Conservation (phyloP, 2,113 vertebrate species). For the Hydrochoerus hydrochaeris region DNA sequence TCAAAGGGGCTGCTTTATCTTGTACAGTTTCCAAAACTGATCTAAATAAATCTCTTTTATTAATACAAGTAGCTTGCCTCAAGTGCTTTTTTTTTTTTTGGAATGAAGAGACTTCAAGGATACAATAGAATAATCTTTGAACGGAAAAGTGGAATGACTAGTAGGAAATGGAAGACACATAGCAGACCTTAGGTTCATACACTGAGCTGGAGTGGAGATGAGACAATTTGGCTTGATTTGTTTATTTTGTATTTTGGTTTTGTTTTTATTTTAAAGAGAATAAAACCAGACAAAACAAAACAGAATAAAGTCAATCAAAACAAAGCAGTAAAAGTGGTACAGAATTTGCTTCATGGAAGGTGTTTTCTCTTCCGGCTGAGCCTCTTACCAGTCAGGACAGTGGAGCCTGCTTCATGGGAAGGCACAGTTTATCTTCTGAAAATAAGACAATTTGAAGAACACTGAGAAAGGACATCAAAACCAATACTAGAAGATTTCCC, state of each 20-base stretch:
- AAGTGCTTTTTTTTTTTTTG: neutral
- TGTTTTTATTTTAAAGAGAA: no score
- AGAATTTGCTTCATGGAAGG: no score
- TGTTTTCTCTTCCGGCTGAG: no score
- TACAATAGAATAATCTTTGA: neutral
- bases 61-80: neutral
- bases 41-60: neutral
- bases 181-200: fast-evolving
- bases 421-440: no score
- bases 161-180: neutral
- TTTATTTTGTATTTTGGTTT: no score
- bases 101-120: neutral
- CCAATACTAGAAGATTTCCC: neutral
- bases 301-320: no score
- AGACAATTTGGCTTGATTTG: neutral
- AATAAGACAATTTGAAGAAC: neutral
- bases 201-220: neutral
- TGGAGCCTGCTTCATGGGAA: no score
- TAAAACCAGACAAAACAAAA: no score
- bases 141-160: neutral
- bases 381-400: no score
- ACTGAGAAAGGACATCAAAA: neutral
- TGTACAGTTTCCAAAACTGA: neutral
- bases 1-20: no score
- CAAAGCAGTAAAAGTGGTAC: no score